Percentiles rank a stretch among this genome's conserved stretches.
Conservation (phyloP, 2,797 vertebrate species). For the Cirrhinus mrigala region DNA sequence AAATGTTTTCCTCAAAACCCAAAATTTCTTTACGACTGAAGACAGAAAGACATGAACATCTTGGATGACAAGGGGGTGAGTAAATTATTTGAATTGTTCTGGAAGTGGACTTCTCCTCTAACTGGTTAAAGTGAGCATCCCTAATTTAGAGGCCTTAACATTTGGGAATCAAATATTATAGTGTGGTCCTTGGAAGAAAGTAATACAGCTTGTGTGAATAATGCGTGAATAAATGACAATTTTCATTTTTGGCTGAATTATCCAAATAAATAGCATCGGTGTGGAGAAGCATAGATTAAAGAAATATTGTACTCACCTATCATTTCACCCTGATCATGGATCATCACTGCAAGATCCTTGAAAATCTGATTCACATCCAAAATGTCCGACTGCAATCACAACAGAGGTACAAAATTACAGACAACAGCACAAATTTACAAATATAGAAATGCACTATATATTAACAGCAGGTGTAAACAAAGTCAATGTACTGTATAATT, state of each 20-base stretch:
- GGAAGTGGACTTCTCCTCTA: no score
- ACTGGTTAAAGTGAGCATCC: no score
- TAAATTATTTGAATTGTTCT: no score
- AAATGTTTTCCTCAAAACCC: no score
- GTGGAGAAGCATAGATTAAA: not conserved
- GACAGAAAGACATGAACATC: no score
- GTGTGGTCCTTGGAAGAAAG: not conserved
- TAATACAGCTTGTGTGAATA: not conserved
- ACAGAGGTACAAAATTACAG: slow-evolving; percentile 16
- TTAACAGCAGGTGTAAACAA: not conserved
- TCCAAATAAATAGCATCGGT: not conserved
- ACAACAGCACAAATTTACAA: not conserved
- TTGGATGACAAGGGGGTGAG: no score
- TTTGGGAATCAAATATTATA: no score
- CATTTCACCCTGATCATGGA: slow-evolving; percentile 97
- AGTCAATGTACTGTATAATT: no score
- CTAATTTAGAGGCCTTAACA: no score
- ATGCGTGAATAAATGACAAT: not conserved
- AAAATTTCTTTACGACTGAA: no score
- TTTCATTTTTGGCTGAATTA: not conserved
- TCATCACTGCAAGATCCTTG: slow-evolving; percentile 98
- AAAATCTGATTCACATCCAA: slow-evolving; percentile 98
- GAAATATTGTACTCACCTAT: slow-evolving; percentile 83
- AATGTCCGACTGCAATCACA: slow-evolving; percentile 89
- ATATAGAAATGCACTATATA: not conserved